These are phyloP conservation scores for Syngnathoides biaculeatus DNA, from an alignment of 2,113 vertebrate species.

Conservation along the genomic window DNA sequence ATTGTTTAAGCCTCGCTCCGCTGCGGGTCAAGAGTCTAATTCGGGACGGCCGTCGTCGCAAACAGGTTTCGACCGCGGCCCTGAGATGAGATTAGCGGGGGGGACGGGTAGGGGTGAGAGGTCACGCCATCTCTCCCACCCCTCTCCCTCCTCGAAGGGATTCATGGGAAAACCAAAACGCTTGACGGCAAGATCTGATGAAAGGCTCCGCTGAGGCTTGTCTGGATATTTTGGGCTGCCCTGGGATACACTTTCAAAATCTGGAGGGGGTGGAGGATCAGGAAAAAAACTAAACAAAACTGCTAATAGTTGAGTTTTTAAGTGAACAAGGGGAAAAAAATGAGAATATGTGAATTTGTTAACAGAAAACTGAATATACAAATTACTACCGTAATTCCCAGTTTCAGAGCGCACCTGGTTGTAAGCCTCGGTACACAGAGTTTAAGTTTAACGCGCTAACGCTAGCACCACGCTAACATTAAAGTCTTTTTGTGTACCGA, in stretches of 20 bases:
- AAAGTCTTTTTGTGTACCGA: no score
- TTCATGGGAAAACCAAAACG: slow-evolving; percentile 62
- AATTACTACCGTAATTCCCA: no score
- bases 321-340: no score
- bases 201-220: slow-evolving; percentile 39
- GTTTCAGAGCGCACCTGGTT: no score
- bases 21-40: slow-evolving; percentile 64
- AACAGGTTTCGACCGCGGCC: slow-evolving; percentile 56
- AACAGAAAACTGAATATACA: no score
- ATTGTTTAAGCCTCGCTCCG: slow-evolving; percentile 50
- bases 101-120: slow-evolving; percentile 45
- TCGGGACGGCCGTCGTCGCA: slow-evolving; percentile 55
- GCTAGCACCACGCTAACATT: no score
- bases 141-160: slow-evolving; percentile 17
- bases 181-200: slow-evolving; percentile 37
- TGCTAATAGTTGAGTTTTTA: no score
- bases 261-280: slow-evolving; percentile 1
- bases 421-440: no score
- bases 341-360: no score
- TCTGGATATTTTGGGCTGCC: slow-evolving; percentile 28
- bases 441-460: no score
- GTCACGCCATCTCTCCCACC: slow-evolving; percentile 46
- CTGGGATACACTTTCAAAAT: slow-evolving; percentile 46
- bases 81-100: slow-evolving; percentile 45
- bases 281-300: no score